Evolutionary conservation across 1,140 invertebrate genomes (phyloP), one percentile per base, ranked within the genome.

Genomic region (Hycleus cichorii): DNA sequence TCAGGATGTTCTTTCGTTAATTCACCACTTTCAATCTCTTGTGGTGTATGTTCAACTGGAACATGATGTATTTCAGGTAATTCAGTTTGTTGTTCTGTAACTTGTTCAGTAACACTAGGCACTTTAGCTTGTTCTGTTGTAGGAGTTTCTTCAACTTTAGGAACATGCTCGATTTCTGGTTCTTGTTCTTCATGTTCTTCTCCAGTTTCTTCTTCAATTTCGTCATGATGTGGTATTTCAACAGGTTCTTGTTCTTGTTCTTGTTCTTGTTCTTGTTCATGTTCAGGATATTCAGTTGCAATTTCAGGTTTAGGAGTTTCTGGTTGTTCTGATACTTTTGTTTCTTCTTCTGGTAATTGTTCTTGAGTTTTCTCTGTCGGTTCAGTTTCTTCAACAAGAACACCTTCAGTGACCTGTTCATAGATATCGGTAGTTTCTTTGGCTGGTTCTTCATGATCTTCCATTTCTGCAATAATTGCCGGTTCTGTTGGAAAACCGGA

Each of bases 291-390:
- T 47, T 47, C 10, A 42, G 57, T 59, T 9, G 24, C 54, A 38
- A 40, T 45, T 60, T 45, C 18, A 3, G 43, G 43, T 51, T 42
- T 45, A 18, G 45, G 3, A 26, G 57, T 57, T 39, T 26, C 53
- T 2, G 27, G 25, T 45, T 48, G 53, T 51, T 60, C 50, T 3
- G 9, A 57, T 53, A 44, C 49, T 52, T 44, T 40, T 27, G 46
- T 51, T 12, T 39, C 9, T 55, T 59, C n/a, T 18, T 8, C 25
- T n/a, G 40, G 27, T 50, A 38, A 72, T 47, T 72, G 62, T 64
- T 74, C 73, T 60, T 72, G 71, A 45, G 73, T 63, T 69, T 76
- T 72, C 57, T 74, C 72, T 52, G 27, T 49, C 53, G 32, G 32
- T 32, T 62, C 59, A 9, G 47, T 45, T 57, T 53, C 51, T 50